Evolutionary conservation across 2,113 vertebrate genomes (phyloP).

Genomic region (Cebidichthys violaceus): DNA sequence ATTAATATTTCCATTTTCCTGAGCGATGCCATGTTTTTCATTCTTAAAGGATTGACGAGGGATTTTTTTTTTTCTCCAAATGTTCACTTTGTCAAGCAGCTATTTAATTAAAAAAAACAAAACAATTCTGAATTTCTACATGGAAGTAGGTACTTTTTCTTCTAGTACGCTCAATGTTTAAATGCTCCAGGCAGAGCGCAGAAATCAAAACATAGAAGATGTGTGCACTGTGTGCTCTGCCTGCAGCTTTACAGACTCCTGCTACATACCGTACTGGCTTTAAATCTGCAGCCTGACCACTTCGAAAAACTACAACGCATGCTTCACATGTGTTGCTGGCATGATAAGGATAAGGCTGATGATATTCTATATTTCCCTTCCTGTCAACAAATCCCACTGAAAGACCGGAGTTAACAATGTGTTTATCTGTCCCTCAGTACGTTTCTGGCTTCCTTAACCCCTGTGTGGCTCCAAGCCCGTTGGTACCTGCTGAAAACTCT

Average conservation of each 20-base stretch:
- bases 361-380: neutral
- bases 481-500: neutral
- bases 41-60: neutral
- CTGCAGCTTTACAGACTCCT: neutral
- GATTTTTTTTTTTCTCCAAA: neutral
- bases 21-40: neutral
- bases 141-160: neutral
- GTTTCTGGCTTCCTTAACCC: neutral
- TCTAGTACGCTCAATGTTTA: neutral
- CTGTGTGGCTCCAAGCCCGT: neutral
- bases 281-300: neutral
- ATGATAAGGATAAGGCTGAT: neutral
- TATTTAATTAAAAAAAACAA: neutral
- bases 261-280: neutral
- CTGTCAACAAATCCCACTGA: constrained; percentile 1
- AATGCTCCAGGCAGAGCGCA: neutral
- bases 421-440: neutral
- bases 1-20: constrained; percentile 15
- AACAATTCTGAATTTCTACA: neutral
- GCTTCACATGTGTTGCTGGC: neutral
- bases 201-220: neutral
- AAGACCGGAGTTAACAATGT: neutral
- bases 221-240: neutral
- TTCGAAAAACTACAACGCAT: too few species aligned
- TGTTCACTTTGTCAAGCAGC: neutral